These are phyloP conservation scores for Pristionchus mayeri DNA, from an alignment of 2,888 invertebrate genomes.

Conservation along the genomic window DNA sequence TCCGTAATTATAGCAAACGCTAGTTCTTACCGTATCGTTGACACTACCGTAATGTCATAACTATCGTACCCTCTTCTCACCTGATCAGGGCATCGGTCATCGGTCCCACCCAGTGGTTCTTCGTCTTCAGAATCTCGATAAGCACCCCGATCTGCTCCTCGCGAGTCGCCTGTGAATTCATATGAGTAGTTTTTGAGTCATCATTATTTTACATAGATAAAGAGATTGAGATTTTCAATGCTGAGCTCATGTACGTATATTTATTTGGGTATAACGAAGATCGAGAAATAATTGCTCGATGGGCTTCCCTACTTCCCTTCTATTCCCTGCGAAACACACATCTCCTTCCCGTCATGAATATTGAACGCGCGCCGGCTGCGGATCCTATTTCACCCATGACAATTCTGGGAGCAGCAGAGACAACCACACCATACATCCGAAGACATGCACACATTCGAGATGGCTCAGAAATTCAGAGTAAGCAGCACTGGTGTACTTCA, in stretches of 20 bases:
- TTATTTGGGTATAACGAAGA: neutral
- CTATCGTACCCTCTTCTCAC: neutral
- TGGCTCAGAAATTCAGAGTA: too few relatives aligned
- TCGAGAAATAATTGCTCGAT: neutral
- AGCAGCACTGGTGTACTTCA: too few relatives aligned
- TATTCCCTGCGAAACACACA: neutral
- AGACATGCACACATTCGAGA: too few relatives aligned
- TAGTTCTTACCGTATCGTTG: neutral
- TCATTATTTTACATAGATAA: too few relatives aligned
- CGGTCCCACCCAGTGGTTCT: constrained; percentile 73
- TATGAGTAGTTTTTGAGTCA: neutral
- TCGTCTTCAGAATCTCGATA: constrained; percentile 72
- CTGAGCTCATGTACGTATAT: too few relatives aligned
- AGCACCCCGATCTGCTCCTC: constrained; percentile 69
- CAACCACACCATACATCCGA: neutral
- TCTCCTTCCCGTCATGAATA: constrained; percentile 8
- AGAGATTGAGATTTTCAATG: too few relatives aligned
- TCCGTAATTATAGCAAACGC: neutral
- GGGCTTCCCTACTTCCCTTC: neutral
- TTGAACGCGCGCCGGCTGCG: neutral
- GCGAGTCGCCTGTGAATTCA: constrained; percentile 56
- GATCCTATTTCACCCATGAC: neutral
- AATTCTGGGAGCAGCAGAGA: neutral
- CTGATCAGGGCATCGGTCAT: constrained; percentile 71
- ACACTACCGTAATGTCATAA: neutral